Evolutionary conservation across 2,113 vertebrate genomes (phyloP).

Genomic region (Albula glossodonta): DNA sequence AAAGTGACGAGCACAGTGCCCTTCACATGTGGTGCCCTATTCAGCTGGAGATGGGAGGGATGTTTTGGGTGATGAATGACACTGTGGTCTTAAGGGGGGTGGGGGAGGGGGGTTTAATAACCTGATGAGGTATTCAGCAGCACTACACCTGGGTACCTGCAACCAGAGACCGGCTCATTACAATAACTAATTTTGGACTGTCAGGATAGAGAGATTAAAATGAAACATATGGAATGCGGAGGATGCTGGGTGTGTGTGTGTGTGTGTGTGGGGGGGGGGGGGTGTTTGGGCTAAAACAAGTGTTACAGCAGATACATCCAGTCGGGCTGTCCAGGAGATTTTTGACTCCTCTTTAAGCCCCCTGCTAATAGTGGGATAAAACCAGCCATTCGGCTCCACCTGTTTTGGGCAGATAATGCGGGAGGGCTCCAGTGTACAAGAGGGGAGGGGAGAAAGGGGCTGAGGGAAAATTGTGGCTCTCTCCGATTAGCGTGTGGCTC

Average conservation of each 20-base stretch:
- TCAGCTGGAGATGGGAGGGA: too few species aligned
- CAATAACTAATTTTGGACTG: conserved; percentile 8
- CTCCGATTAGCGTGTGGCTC: neutral
- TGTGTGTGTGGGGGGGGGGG: neutral
- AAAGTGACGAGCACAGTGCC: too few species aligned
- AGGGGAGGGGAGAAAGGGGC: neutral
- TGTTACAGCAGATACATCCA: conserved; percentile 39
- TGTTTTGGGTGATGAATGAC: neutral
- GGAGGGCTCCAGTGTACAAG: conserved; percentile 2
- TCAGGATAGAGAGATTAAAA: conserved; percentile 14
- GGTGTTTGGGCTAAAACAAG: neutral
- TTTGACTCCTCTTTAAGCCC: conserved; percentile 40
- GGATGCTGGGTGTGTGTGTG: neutral
- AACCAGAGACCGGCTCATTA: neutral
- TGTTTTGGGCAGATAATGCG: conserved; percentile 52
- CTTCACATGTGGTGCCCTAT: too few species aligned
- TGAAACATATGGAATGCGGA: neutral
- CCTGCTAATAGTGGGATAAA: conserved; percentile 42
- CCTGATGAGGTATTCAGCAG: neutral
- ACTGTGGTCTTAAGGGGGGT: too few species aligned
- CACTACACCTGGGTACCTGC: too few species aligned
- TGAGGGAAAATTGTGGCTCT: neutral
- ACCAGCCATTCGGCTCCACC: conserved; percentile 48
- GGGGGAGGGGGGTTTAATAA: neutral
- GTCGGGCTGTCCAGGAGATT: conserved; percentile 60